Evolutionary conservation across 1,140 invertebrate species (phyloP).

Genomic region (Drosophila prosaltans): DNA sequence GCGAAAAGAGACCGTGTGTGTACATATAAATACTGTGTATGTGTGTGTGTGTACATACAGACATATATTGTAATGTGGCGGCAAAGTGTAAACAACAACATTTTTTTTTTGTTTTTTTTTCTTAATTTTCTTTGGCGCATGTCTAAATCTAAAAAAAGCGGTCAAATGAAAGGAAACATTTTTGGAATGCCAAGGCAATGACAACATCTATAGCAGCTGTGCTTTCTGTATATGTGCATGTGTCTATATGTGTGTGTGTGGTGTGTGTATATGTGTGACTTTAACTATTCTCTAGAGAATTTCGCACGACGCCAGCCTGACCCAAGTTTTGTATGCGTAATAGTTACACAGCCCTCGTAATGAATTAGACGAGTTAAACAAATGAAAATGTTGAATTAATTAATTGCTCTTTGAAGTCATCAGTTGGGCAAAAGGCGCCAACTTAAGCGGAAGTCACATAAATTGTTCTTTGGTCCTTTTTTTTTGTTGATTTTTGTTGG

Average conservation of each 20-base stretch:
- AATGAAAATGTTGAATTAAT: slow-evolving; percentile 75
- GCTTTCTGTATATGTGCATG: slow-evolving; percentile 4
- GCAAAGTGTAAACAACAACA: slow-evolving; percentile 11
- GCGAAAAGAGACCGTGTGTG: neutral
- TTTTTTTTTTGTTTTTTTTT: neutral
- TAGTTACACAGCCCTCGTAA: slow-evolving; percentile 70
- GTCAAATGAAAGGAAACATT: slow-evolving; percentile 1
- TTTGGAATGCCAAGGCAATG: neutral
- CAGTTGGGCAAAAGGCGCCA: slow-evolving; percentile 70
- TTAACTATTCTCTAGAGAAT: slow-evolving; percentile 45
- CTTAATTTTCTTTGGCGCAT: slow-evolving; percentile 20
- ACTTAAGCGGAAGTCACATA: slow-evolving; percentile 51
- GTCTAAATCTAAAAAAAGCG: neutral
- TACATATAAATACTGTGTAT: too few relatives aligned
- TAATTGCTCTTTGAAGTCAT: slow-evolving; percentile 51
- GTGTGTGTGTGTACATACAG: neutral
- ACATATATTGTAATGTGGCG: slow-evolving; percentile 2
- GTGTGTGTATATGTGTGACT: neutral
- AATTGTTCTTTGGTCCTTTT: neutral
- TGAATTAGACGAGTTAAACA: slow-evolving; percentile 53
- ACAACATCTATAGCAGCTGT: slow-evolving; percentile 16
- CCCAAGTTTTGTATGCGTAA: slow-evolving; percentile 56
- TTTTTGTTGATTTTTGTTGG: slow-evolving; percentile 2
- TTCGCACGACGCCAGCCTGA: slow-evolving; percentile 45
- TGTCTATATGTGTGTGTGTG: slow-evolving; percentile 6